Conservation (phyloP, 2,113 vertebrate genomes). For the Chelonoidis abingdonii region DNA sequence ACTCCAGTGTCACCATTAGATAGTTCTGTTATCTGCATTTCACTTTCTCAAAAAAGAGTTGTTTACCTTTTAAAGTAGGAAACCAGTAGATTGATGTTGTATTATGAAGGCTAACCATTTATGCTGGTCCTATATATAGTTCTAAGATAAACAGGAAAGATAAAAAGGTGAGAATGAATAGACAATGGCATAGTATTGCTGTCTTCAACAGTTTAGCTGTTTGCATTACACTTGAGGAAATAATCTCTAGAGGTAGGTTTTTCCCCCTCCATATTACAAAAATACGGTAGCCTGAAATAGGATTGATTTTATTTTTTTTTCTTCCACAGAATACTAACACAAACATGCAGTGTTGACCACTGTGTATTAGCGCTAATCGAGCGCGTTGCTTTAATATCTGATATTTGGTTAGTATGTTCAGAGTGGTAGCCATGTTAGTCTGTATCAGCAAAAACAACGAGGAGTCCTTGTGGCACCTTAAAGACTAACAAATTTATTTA, state of each 20-base stretch:
- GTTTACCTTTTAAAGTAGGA: slow-evolving; percentile 48
- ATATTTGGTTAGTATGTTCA: slow-evolving; percentile 31
- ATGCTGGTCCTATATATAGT: neutral
- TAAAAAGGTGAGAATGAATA: slow-evolving; percentile 67
- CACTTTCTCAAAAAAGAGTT: slow-evolving; percentile 30
- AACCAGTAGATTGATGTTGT: slow-evolving; percentile 43
- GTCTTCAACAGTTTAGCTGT: slow-evolving; percentile 11
- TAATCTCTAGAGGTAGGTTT: neutral
- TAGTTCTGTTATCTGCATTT: slow-evolving; percentile 39
- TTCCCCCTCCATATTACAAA: neutral
- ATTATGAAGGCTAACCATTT: slow-evolving; percentile 32
- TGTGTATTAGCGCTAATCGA: slow-evolving; percentile 23
- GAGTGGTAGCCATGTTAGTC: too few relatives aligned
- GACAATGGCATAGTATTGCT: slow-evolving; percentile 17
- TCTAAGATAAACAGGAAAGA: slow-evolving; percentile 78
- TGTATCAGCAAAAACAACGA: too few relatives aligned
- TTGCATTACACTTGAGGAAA: slow-evolving; percentile 3
- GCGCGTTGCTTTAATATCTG: slow-evolving; percentile 57
- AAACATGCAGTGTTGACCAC: neutral
- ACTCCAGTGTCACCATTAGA: neutral
- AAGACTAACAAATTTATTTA: too few relatives aligned
- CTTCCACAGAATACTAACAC: neutral
- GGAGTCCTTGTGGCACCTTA: too few relatives aligned
- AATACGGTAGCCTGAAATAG: neutral
- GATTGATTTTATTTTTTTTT: neutral